These are phyloP conservation scores for Pseudolycoriella hygida DNA, from an alignment of 2,888 invertebrate genomes.

Conservation along the genomic window DNA sequence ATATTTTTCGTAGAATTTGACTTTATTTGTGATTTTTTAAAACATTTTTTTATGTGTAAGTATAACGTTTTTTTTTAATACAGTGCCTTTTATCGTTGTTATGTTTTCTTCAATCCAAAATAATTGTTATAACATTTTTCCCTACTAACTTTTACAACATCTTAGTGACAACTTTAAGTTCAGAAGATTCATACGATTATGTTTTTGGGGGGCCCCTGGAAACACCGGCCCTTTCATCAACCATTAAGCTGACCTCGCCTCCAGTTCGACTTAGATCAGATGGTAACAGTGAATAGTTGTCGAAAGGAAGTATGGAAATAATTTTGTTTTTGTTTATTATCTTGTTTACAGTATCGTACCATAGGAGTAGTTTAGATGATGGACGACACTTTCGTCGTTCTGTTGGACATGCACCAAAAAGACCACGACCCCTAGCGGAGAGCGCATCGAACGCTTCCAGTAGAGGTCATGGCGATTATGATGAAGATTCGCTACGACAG, in stretches of 20 bases:
- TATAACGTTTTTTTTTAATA: no score
- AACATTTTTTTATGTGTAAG: no score
- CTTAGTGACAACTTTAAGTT: slow-evolving; percentile 31
- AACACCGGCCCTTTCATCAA: slow-evolving; percentile 27
- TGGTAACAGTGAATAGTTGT: slow-evolving; percentile 18
- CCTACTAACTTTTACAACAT: no score
- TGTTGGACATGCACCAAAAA: slow-evolving; percentile 28
- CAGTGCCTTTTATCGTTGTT: no score
- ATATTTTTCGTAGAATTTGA: no score
- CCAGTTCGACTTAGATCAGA: slow-evolving; percentile 30
- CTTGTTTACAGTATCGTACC: slow-evolving; percentile 5
- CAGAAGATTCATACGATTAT: slow-evolving; percentile 31
- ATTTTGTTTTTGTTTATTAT: slow-evolving; percentile 2
- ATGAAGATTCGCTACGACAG: slow-evolving; percentile 88
- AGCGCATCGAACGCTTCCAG: slow-evolving; percentile 26
- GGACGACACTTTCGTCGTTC: slow-evolving; percentile 30
- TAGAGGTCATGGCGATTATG: slow-evolving; percentile 36
- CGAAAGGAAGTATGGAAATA: not conserved
- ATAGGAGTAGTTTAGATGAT: slow-evolving; percentile 15
- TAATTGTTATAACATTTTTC: no score
- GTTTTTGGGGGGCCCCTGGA: slow-evolving; percentile 32
- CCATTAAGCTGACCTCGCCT: slow-evolving; percentile 32
- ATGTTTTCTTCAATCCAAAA: no score
- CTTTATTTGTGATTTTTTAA: no score
- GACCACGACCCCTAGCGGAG: slow-evolving; percentile 27